These are phyloP conservation scores for Drosophila pegasa DNA, from an alignment of 2,888 invertebrate species.

Conservation along the genomic window DNA sequence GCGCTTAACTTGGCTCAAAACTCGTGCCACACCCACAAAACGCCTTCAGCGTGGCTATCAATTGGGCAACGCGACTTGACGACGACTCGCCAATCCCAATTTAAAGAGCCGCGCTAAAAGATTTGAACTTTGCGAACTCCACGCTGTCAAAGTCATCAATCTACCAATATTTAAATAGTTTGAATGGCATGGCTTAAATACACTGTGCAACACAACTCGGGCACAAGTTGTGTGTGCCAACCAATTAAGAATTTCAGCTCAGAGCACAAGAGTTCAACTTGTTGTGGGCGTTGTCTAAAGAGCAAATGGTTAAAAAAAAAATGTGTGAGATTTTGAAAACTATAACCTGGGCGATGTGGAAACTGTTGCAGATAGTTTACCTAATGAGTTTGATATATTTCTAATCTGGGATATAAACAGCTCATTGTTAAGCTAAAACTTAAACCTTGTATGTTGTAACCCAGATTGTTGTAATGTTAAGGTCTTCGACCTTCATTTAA, in stretches of 20 bases:
- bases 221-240: background rate
- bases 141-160: slow-evolving; percentile 32
- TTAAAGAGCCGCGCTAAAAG: slow-evolving; percentile 32
- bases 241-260: slow-evolving; percentile 8
- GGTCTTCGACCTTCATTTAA: no score
- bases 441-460: no score
- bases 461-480: no score
- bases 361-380: no score
- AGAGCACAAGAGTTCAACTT: slow-evolving; percentile 6
- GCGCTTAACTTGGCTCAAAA: slow-evolving; percentile 9
- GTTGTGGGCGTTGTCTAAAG: background rate
- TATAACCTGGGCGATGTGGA: background rate
- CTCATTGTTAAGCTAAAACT: no score
- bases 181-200: slow-evolving; percentile 1
- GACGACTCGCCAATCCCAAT: slow-evolving; percentile 26
- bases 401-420: no score
- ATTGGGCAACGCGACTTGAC: slow-evolving; percentile 29
- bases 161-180: slow-evolving; percentile 29
- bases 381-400: no score
- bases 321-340: background rate
- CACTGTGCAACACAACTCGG: slow-evolving; percentile 16
- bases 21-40: slow-evolving; percentile 41
- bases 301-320: background rate
- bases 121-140: slow-evolving; percentile 42
- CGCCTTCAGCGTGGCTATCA: slow-evolving; percentile 10